Evolutionary conservation across 2,888 invertebrate genomes (phyloP).

Genomic region (Synanthedon andrenaeformis): DNA sequence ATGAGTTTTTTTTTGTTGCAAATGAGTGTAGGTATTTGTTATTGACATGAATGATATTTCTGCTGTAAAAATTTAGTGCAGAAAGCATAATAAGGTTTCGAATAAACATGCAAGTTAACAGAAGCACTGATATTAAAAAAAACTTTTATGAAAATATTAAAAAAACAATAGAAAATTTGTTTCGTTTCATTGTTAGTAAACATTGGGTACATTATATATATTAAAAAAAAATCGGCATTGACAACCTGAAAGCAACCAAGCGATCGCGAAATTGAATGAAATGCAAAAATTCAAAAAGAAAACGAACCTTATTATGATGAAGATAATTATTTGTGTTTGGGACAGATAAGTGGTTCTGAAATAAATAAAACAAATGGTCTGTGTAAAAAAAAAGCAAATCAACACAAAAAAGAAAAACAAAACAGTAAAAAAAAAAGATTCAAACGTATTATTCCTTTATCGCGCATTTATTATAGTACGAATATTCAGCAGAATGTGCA

Average conservation of each 20-base stretch:
- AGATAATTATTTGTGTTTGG: constrained; percentile 87
- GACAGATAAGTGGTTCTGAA: constrained; percentile 90
- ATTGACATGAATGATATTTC: no score
- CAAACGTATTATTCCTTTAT: no score
- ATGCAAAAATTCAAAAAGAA: constrained; percentile 62
- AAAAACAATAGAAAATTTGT: constrained; percentile 2
- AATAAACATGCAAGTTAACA: background rate
- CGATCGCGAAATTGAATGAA: constrained; percentile 31
- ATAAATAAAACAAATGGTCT: constrained; percentile 73
- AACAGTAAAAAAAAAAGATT: constrained; percentile 28
- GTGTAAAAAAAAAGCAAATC: constrained; percentile 68
- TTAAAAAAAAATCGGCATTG: constrained; percentile 18
- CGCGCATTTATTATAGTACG: no score
- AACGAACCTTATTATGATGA: constrained; percentile 82
- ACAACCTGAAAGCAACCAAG: constrained; percentile 25
- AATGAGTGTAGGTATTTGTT: no score
- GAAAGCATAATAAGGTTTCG: background rate
- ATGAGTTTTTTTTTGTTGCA: no score
- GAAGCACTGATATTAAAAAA: constrained; percentile 3
- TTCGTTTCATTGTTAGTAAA: constrained; percentile 4
- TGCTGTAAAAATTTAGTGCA: background rate
- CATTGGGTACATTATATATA: background rate
- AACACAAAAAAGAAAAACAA: constrained; percentile 59
- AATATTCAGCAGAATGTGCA: no score
- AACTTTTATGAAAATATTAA: constrained; percentile 3